Evolutionary conservation across 1,140 invertebrate species (phyloP).

Genomic region (Drosophila mojavensis): DNA sequence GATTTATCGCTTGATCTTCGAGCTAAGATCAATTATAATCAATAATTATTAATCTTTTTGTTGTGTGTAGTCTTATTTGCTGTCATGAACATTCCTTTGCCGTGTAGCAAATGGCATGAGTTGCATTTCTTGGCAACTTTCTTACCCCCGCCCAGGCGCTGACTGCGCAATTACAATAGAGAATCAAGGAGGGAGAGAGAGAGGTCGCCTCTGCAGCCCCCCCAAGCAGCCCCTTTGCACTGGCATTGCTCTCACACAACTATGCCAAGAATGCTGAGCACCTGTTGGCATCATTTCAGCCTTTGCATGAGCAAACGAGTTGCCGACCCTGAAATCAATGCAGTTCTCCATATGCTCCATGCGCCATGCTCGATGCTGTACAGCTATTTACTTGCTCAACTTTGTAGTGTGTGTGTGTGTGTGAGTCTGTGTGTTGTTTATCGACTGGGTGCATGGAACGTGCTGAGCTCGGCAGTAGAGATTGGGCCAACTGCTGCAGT

Average conservation of each 20-base stretch:
- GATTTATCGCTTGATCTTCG: background rate
- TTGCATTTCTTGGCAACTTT: slow-evolving; percentile 15
- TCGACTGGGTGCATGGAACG: slow-evolving; percentile 34
- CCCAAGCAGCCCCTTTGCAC: background rate
- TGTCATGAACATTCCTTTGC: background rate
- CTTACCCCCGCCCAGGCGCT: background rate
- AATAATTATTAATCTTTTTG: background rate
- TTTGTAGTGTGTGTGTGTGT: background rate
- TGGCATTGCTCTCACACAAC: slow-evolving; percentile 24
- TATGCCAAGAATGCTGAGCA: slow-evolving; percentile 52
- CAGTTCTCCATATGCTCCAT: slow-evolving; percentile 13
- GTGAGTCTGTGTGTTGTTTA: slow-evolving; percentile 35
- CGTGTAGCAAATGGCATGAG: background rate
- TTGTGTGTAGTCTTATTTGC: background rate
- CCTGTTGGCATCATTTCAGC: slow-evolving; percentile 47
- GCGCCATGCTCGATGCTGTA: background rate
- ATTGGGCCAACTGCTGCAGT: slow-evolving; percentile 26
- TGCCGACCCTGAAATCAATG: slow-evolving; percentile 49
- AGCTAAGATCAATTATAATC: slow-evolving; percentile 1
- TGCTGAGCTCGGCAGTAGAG: slow-evolving; percentile 24
- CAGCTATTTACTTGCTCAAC: slow-evolving; percentile 1
- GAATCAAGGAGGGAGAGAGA: slow-evolving; percentile 20
- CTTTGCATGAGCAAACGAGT: slow-evolving; percentile 27
- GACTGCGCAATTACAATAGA: slow-evolving; percentile 28
- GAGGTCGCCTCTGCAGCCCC: background rate